Evolutionary conservation across 1,140 invertebrate species (phyloP).

Genomic region (Rhizoglyphus robini): DNA sequence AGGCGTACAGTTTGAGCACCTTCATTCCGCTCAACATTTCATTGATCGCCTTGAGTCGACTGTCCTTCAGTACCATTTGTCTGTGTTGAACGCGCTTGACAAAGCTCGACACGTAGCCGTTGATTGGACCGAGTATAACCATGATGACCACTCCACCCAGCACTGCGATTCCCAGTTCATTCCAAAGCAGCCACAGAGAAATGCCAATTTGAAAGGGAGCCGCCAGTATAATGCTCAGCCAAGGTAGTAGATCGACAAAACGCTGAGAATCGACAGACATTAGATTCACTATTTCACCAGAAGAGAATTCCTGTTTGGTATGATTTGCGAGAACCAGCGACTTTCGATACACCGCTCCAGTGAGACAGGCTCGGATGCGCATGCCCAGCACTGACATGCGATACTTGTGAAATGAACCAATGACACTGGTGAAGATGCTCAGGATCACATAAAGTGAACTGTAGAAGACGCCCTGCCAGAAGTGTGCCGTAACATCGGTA

Average conservation of each 20-base stretch:
- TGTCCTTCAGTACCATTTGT: constrained; percentile 33
- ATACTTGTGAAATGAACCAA: constrained; percentile 11
- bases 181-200: too few relatives aligned
- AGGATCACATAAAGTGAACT: constrained; percentile 65
- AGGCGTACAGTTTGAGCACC: too few relatives aligned
- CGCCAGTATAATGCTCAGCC: constrained; percentile 30
- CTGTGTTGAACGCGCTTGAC: constrained; percentile 35
- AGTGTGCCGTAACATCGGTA: background rate
- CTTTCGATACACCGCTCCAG: too few relatives aligned
- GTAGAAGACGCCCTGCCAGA: too few relatives aligned
- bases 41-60: too few relatives aligned
- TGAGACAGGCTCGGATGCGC: constrained; percentile 29
- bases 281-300: constrained; percentile 28
- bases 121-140: constrained; percentile 46
- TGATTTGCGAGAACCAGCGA: constrained; percentile 37
- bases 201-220: too few relatives aligned
- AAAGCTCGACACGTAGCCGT: constrained; percentile 34
- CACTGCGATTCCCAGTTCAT: too few relatives aligned
- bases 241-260: constrained; percentile 23
- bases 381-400: constrained; percentile 23
- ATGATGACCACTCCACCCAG: too few relatives aligned
- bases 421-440: constrained; percentile 29
- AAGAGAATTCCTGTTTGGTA: constrained; percentile 46
- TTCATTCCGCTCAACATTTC: too few relatives aligned
- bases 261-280: too few relatives aligned